Percentiles rank a stretch among this genome's conserved stretches.
Evolutionary conservation across 2,113 vertebrate species (phyloP).

Genomic region (Crocuta crocuta): DNA sequence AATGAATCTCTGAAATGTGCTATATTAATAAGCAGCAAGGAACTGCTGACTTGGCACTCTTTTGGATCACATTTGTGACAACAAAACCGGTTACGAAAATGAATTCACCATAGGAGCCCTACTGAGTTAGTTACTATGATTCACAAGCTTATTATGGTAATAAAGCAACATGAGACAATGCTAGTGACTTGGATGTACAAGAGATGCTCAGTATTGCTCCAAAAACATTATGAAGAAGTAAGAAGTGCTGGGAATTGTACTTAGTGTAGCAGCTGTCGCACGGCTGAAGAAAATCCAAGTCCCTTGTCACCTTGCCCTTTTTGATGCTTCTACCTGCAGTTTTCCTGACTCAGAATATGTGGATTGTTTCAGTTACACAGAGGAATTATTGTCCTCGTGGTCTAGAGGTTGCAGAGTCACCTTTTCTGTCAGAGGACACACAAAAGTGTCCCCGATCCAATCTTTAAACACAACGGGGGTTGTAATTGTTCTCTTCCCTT

Average conservation of each 20-base stretch:
- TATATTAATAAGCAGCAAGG: conserved; percentile 86
- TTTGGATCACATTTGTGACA: conserved; percentile 86
- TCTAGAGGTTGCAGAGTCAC: background rate
- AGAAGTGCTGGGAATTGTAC: conserved; percentile 77
- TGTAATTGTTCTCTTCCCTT: background rate
- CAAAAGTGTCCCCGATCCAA: conserved; percentile 19
- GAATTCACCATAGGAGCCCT: conserved; percentile 83
- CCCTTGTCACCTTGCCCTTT: background rate
- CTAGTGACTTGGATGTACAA: conserved; percentile 79
- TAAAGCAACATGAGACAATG: conserved; percentile 87
- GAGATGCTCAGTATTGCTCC: conserved; percentile 81
- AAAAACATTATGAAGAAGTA: conserved; percentile 80
- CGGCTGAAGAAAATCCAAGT: conserved; percentile 47
- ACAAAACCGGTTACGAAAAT: conserved; percentile 89
- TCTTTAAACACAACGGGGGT: background rate
- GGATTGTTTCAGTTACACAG: conserved; percentile 6
- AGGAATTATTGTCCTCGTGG: background rate
- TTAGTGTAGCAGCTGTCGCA: conserved; percentile 77
- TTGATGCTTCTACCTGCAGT: background rate
- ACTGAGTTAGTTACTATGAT: conserved; percentile 86
- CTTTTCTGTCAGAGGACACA: background rate
- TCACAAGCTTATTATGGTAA: conserved; percentile 89
- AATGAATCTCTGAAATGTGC: conserved; percentile 83
- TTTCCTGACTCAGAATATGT: conserved; percentile 45
- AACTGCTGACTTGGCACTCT: conserved; percentile 89